Evolutionary conservation across 2,888 invertebrate genomes (phyloP).

Genomic region (Lacanobia wlatinum): DNA sequence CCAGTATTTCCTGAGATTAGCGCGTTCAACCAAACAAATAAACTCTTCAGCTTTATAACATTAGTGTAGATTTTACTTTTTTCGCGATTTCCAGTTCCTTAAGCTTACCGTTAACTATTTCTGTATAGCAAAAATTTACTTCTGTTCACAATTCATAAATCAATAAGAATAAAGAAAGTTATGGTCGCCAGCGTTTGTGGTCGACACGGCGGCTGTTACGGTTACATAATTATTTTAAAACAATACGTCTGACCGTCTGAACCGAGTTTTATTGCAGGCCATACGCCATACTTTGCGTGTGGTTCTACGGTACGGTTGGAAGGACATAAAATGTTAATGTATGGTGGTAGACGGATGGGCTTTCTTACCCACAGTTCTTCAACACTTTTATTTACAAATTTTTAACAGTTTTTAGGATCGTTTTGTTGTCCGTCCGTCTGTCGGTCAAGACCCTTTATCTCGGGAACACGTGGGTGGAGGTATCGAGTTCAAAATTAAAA

Average conservation of each 20-base stretch:
- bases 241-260: slow-evolving; percentile 21
- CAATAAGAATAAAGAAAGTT: slow-evolving; percentile 43
- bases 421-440: no score
- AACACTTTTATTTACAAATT: background rate
- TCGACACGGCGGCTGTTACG: slow-evolving; percentile 25
- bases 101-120: background rate
- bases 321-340: background rate
- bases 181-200: slow-evolving; percentile 2
- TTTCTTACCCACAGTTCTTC: background rate
- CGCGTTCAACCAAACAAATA: no score
- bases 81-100: background rate
- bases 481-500: no score
- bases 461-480: no score
- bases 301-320: background rate
- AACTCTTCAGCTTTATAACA: no score
- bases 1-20: no score
- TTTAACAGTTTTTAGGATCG: background rate
- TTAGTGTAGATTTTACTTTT: background rate
- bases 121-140: background rate
- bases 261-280: slow-evolving; percentile 4
- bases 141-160: slow-evolving; percentile 30
- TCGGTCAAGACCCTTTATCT: no score
- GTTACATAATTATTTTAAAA: slow-evolving; percentile 44
- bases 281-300: background rate
- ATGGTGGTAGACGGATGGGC: background rate